Evolutionary conservation across 2,113 vertebrate genomes (phyloP), one percentile per base, ranked within the genome.

Genomic region (Oplegnathus fasciatus): DNA sequence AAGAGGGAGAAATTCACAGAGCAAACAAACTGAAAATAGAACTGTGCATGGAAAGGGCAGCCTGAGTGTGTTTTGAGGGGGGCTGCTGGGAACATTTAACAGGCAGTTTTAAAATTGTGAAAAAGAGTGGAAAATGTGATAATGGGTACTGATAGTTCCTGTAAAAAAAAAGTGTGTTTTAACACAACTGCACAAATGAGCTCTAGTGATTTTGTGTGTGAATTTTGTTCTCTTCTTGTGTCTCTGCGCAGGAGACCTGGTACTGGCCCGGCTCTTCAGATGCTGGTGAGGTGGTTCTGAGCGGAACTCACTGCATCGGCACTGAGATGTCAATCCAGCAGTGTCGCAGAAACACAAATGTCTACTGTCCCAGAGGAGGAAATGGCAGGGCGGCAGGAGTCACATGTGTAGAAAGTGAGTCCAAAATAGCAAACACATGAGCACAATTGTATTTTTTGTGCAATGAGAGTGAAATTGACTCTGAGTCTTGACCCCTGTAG

Each of bases 351-450:
- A 97, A 99, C 0, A 94, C 95, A 48, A 95, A 97, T 0, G 85
- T 98, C 46, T 97, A 97, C 91, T 99, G 98, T 76, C 96, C 97
- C 68, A 94, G 95, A 0, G 97, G 97, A 0, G 90, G 95, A 0
- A 97, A 97, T 0, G 95, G 96, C 64, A 95, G 93, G 50, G 95
- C 97, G 0, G 98, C 98, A 0, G 98, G 98, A 58, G 97, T 98
- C 67, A 96, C 96, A 73, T 98, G 98, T 86, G 96, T 96, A 0
- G 89, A 96, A 52, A 91, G 98, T 99, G 94, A 98, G 97, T 96
- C 4, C 0, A 58, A 55, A 57, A 86, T 14, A 71, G 32, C 46
- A 74, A 75, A 58, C 15, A n/a, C 3, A 20, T 7, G 4, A 17
- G 22, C 32, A 24, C 26, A 24, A 17, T 24, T 11, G 4, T 42